A percentile compares a stretch with the other conserved stretches of the same genome.
Conservation (phyloP, 2,113 vertebrate species). For the Hemibagrus wyckioides region DNA sequence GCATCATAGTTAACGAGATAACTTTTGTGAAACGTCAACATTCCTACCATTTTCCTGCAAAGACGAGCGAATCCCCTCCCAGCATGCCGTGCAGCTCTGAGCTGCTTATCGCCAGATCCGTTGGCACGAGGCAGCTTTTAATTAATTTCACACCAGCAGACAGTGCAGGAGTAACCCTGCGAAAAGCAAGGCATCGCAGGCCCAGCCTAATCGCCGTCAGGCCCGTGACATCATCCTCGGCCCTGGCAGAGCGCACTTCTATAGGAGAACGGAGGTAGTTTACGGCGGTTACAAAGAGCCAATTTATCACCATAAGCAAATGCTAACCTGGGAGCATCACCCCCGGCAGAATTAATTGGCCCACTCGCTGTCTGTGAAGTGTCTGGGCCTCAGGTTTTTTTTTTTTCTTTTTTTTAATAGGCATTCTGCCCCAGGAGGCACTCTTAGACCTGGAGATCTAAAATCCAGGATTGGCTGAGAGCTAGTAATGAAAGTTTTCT, state of each 20-base stretch:
- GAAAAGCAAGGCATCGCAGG: conserved; percentile 62
- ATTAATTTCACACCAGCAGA: conserved; percentile 73
- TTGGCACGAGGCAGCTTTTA: conserved; percentile 66
- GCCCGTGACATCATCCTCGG: conserved; percentile 66
- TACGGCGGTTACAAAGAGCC: conserved; percentile 72
- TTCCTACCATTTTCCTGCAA: background rate
- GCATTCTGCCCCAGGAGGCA: conserved; percentile 72
- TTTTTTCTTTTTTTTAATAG: conserved; percentile 67
- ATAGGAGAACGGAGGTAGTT: conserved; percentile 68
- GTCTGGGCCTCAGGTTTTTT: conserved; percentile 64
- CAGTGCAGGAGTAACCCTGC: conserved; percentile 65
- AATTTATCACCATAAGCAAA: conserved; percentile 81
- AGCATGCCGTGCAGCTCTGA: background rate
- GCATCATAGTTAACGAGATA: background rate
- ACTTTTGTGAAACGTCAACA: background rate
- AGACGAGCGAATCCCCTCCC: background rate
- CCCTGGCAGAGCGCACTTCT: conserved; percentile 59
- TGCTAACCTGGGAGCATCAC: conserved; percentile 75
- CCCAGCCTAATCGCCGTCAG: conserved; percentile 70
- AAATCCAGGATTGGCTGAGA: conserved; percentile 68
- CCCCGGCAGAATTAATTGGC: conserved; percentile 79
- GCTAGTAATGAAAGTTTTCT: conserved; percentile 72
- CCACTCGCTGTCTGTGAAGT: conserved; percentile 76
- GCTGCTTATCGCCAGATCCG: conserved; percentile 37
- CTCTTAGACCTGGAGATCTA: conserved; percentile 56